A percentile compares a stretch with the other conserved stretches of the same genome.
Evolutionary conservation across 2,113 vertebrate species (phyloP).

Genomic region (Podilymbus podiceps): DNA sequence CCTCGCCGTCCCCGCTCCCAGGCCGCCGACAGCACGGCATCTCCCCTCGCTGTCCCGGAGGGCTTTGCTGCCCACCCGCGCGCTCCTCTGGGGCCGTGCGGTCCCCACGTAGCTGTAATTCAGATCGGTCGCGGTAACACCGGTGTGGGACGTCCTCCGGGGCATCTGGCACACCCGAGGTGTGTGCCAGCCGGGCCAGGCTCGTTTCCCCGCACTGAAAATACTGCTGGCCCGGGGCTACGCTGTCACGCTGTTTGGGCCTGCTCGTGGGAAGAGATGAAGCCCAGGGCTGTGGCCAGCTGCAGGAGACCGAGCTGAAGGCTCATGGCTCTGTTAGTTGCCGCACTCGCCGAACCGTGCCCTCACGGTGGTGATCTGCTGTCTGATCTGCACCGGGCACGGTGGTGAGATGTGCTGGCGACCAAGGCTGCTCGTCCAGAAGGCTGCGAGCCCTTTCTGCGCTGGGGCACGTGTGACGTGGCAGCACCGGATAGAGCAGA

Average conservation of each 20-base stretch:
- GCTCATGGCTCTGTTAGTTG: rapidly evolving
- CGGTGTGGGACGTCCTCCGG: not conserved
- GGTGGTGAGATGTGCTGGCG: not conserved
- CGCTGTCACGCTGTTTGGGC: too few relatives aligned
- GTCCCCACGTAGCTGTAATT: not conserved
- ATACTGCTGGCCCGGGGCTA: not conserved
- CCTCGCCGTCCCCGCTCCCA: not conserved
- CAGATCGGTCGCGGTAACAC: not conserved
- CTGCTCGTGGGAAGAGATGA: not conserved
- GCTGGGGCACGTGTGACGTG: rapidly evolving
- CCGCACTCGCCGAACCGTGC: not conserved
- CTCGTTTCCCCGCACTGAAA: rapidly evolving
- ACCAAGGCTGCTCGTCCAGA: too few relatives aligned
- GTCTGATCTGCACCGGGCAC: not conserved
- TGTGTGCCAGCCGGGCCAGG: not conserved
- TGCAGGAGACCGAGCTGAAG: not conserved
- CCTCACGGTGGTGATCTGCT: not conserved
- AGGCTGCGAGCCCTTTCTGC: not conserved
- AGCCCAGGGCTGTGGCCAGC: not conserved
- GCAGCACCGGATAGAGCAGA: not conserved
- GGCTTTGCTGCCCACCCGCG: not conserved
- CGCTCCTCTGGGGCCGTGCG: not conserved
- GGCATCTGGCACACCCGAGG: rapidly evolving
- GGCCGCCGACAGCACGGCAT: too few relatives aligned
- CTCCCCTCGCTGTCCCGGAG: not conserved